phyloP scores from a whole-genome alignment of 2,797 vertebrate species.

The Columba guinea region DNA sequence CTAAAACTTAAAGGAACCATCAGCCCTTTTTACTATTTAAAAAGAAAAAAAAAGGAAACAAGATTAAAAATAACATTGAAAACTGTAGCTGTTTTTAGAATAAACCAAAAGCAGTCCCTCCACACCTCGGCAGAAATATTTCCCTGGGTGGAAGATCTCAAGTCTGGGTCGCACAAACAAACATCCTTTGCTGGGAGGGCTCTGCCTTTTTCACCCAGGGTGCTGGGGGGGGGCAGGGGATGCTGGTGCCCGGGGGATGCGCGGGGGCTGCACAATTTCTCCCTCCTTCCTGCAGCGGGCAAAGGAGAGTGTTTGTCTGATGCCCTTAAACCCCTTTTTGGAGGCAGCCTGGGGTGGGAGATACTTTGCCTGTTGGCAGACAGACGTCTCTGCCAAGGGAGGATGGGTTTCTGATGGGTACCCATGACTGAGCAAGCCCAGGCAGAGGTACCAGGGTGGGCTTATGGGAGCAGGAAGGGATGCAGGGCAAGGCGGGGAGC shows the following conservation, averaged over 20 bases:
- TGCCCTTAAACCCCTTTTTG: neutral
- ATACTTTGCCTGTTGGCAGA: neutral
- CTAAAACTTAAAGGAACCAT: slow-evolving; percentile 22
- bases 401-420: accelerated
- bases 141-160: neutral
- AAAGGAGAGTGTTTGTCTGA: neutral
- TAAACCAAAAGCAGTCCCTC: neutral
- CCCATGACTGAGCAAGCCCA: accelerated
- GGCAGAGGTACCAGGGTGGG: neutral
- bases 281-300: neutral
- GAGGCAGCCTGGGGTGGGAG: neutral
- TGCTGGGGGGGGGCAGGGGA: accelerated
- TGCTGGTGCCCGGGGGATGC: neutral
- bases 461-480: accelerated
- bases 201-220: neutral
- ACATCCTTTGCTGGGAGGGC: accelerated
- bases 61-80: neutral
- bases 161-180: neutral
- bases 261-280: neutral
- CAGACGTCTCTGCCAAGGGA: neutral
- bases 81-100: neutral
- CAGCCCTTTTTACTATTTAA: neutral
- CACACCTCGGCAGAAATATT: neutral
- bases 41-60: neutral
- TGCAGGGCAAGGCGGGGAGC: neutral